phyloP scores from a whole-genome alignment of 2,888 invertebrate genomes.

The Sarcophaga variegata region DNA sequence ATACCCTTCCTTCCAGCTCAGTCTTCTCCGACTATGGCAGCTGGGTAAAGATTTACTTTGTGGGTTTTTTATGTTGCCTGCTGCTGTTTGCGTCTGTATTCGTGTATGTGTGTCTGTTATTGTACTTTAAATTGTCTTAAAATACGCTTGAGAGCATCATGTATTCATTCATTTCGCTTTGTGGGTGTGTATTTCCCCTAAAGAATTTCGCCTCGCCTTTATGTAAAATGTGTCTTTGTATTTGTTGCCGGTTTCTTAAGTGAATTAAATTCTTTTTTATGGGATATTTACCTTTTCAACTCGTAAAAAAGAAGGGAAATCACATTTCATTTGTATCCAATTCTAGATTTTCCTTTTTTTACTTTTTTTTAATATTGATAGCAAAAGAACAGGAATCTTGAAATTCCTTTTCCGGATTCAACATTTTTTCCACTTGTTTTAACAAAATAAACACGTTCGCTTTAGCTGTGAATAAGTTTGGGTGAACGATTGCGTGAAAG shows the following conservation, averaged over 20 bases:
- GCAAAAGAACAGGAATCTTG: background rate
- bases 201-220: slow-evolving; percentile 18
- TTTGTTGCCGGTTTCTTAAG: slow-evolving; percentile 63
- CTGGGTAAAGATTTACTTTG: slow-evolving; percentile 56
- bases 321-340: slow-evolving; percentile 42
- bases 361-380: background rate
- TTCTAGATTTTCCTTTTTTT: slow-evolving; percentile 27
- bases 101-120: background rate
- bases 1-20: background rate
- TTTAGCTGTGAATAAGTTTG: slow-evolving; percentile 11
- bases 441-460: slow-evolving; percentile 71
- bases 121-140: slow-evolving; percentile 66
- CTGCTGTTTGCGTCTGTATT: background rate
- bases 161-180: slow-evolving; percentile 4
- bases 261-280: slow-evolving; percentile 67
- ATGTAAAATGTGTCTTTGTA: slow-evolving; percentile 56
- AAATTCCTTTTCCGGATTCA: background rate
- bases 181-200: slow-evolving; percentile 5
- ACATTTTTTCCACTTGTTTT: slow-evolving; percentile 69
- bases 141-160: slow-evolving; percentile 54
- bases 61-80: slow-evolving; percentile 29
- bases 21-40: too few relatives aligned
- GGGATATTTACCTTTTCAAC: slow-evolving; percentile 59
- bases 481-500: background rate
- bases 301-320: slow-evolving; percentile 46